Conservation (phyloP, 2,888 invertebrate species). For the Macrophya annulata region DNA sequence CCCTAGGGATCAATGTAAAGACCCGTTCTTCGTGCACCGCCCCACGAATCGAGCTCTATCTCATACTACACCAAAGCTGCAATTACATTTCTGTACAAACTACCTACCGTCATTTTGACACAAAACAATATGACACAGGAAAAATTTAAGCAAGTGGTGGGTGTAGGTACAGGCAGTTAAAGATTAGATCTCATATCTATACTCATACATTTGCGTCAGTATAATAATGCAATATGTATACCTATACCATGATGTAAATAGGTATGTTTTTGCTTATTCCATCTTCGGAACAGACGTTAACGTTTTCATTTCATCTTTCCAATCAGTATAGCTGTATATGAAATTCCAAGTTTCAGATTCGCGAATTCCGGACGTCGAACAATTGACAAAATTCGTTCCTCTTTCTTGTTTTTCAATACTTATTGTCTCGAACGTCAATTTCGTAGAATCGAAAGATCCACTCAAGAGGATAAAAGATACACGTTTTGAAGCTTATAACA, state of each 20-base stretch:
- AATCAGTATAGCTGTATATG: neutral
- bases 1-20: slow-evolving; percentile 54
- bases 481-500: slow-evolving; percentile 19
- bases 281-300: neutral
- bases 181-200: neutral
- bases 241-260: neutral
- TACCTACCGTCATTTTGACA: neutral
- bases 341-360: neutral
- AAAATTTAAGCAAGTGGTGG: neutral
- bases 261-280: neutral
- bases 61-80: slow-evolving; percentile 38
- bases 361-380: neutral
- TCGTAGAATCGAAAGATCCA: slow-evolving; percentile 3
- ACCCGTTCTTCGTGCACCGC: slow-evolving; percentile 35
- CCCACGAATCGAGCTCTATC: slow-evolving; percentile 41
- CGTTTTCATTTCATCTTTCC: neutral
- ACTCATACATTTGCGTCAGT: neutral
- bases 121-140: slow-evolving; percentile 27
- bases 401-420: slow-evolving; percentile 1
- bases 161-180: neutral
- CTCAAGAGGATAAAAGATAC: slow-evolving; percentile 15
- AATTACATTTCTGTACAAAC: slow-evolving; percentile 51
- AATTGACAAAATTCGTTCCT: neutral
- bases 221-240: neutral
- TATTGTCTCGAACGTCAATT: neutral